Evolutionary conservation across 2,888 invertebrate genomes (phyloP), one percentile per base, ranked within the genome.

Genomic region (Portevinia maculata): DNA sequence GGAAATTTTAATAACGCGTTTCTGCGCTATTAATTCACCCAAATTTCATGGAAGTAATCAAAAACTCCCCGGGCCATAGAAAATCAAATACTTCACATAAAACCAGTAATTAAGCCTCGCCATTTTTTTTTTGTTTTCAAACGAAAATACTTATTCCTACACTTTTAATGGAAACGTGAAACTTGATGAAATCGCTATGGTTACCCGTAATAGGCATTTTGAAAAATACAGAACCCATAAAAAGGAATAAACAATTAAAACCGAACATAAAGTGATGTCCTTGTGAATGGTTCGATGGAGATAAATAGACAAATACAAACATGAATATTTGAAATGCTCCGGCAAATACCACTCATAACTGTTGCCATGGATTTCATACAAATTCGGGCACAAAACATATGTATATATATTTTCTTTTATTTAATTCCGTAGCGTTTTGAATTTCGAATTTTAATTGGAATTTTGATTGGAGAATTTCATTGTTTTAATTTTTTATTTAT

Each of bases 391-490:
- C 7, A 4, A 24, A 11, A 39, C 28, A 11, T 50, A 15, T 55
- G 55, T 44, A 5, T 17, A 53, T 53, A 13, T 34, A 13, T 44
- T 30, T 60, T 53, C 53, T 69, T 69, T 44, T 52, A 37, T 52
- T 34, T 24, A 41, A 19, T 53, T 60, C 11, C 53, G 64, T 81
- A 76, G 76, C 81, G 50, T 76, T 81, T 81, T 57, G 64, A 64
- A 64, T 64, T 64, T 73, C 55, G 64, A 81, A 70, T 81, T 75
- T 81, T 81, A 81, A 81, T 81, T 81, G 81, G 81, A 76, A 76
- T 76, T 81, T 81, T 81, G 81, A 81, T 76, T 81, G 76, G 81
- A 76, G 79, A 69, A 69, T 79, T 79, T 79, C 60, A 79, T 73
- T 79, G 78, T 62, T 79, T 50, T 37, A 30, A 34, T 39, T 24